phyloP scores from a whole-genome alignment of 1,140 invertebrate genomes.

The Olivierus martensii region DNA sequence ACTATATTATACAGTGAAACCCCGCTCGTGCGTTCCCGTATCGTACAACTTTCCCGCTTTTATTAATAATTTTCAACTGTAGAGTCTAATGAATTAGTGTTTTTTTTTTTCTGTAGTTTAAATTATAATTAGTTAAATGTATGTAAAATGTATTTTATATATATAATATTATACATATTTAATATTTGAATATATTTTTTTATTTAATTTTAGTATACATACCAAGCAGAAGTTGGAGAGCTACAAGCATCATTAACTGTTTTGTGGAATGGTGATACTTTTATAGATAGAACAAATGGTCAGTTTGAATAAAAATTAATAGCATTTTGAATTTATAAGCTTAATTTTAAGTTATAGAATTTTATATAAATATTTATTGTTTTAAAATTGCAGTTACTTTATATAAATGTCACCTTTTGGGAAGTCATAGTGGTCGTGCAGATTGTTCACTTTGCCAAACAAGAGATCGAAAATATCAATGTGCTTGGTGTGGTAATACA shows the following conservation, averaged over 20 bases:
- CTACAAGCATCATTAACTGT: slow-evolving; percentile 77
- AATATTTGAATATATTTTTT: neutral
- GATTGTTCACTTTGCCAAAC: slow-evolving; percentile 91
- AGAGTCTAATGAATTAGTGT: too few species aligned
- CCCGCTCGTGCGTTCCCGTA: too few species aligned
- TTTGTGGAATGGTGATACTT: slow-evolving; percentile 83
- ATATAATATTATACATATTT: too few species aligned
- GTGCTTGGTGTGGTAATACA: slow-evolving; percentile 78
- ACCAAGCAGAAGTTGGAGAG: slow-evolving; percentile 68
- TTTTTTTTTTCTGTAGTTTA: slow-evolving; percentile 1
- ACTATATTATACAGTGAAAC: too few species aligned
- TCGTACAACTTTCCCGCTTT: too few species aligned
- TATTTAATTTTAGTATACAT: slow-evolving; percentile 51
- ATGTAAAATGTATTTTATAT: too few species aligned
- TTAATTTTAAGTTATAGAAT: neutral
- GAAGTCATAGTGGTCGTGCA: slow-evolving; percentile 75
- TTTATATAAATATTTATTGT: neutral
- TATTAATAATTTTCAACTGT: too few species aligned
- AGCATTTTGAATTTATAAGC: too few species aligned
- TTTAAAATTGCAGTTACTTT: slow-evolving; percentile 46
- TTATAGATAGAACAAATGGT: slow-evolving; percentile 66
- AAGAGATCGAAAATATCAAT: slow-evolving; percentile 62
- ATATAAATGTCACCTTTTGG: slow-evolving; percentile 88
- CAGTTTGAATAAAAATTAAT: neutral
- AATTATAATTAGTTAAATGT: too few species aligned